Base-by-base conservation (phyloP, 2,113 vertebrate species). In the Meriones unguiculatus region DNA sequence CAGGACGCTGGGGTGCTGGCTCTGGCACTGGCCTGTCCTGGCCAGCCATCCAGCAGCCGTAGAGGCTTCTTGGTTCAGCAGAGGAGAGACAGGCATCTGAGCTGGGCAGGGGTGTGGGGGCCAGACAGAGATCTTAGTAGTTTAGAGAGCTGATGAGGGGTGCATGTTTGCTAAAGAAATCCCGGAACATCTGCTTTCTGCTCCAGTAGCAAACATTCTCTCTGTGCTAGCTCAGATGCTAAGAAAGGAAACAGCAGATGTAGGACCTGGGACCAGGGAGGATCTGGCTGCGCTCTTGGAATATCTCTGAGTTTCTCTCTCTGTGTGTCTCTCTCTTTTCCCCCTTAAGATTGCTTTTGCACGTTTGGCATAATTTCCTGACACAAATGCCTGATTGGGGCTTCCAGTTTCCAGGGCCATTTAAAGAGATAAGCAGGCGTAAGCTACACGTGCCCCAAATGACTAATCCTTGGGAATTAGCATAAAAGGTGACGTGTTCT, bases 171-270 rank as follows among this genome's bases (percentile, higher is more conserved):
- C 85, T 86, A 13, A 32, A 90, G 95, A 93, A 90, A 64, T 92
- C 59, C 85, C 35, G 2, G 41, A 90, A n/a, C 96, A 93, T 80
- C 18, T 32, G 95, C 84, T 96, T 87, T 54, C 84, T 2, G 41
- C 59, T 65, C 87, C 92, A 88, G 18, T 25, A 32, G 59, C 41
- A 0, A 0, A 1, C 80, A 70, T 92, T 93, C 93, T 76, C 96
- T 57, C 93, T 7, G 69, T 17, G 1, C 84, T 52, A 72, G 95
- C 93, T 75, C n/a, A 94, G 81, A n/a, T 1, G 14, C 96, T 38
- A 76, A 96, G 95, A 96, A 95, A 95, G 93, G 97, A 95, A 96
- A 76, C 94, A 96, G 92, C 96, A 97, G 94, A 93, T 95, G 96
- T 17, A 69, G 57, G 92, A 41, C 64, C 86, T 32, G 3, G 8